Conservation (phyloP, 2,113 vertebrate species). For the Chionis minor region DNA sequence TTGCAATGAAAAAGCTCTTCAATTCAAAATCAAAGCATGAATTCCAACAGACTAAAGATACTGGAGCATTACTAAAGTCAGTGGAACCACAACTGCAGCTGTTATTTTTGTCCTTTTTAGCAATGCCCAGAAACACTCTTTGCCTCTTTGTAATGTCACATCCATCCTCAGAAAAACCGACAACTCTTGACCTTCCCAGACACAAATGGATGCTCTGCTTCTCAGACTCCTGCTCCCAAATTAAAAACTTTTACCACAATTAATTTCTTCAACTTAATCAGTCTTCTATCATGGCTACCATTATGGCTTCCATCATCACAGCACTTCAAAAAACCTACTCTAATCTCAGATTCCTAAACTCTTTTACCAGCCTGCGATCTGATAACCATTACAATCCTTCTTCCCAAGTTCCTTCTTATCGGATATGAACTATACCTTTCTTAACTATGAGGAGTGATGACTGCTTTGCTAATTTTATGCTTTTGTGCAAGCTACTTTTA, state of each 20-base stretch:
- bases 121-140: background rate
- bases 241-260: background rate
- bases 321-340: background rate
- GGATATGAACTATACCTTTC: background rate
- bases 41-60: background rate
- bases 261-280: background rate
- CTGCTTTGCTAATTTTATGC: background rate
- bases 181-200: background rate
- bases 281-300: background rate
- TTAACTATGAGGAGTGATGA: background rate
- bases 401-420: background rate
- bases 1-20: background rate
- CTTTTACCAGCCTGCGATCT: background rate
- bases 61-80: background rate
- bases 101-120: background rate
- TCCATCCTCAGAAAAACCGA: background rate
- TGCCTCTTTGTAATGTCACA: background rate
- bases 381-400: background rate
- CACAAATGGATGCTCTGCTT: background rate
- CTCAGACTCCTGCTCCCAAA: background rate
- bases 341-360: background rate
- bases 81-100: background rate
- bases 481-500: background rate
- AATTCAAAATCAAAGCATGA: background rate
- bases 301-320: background rate